phyloP scores from a whole-genome alignment of 2,113 vertebrate species.

The Equus quagga region DNA sequence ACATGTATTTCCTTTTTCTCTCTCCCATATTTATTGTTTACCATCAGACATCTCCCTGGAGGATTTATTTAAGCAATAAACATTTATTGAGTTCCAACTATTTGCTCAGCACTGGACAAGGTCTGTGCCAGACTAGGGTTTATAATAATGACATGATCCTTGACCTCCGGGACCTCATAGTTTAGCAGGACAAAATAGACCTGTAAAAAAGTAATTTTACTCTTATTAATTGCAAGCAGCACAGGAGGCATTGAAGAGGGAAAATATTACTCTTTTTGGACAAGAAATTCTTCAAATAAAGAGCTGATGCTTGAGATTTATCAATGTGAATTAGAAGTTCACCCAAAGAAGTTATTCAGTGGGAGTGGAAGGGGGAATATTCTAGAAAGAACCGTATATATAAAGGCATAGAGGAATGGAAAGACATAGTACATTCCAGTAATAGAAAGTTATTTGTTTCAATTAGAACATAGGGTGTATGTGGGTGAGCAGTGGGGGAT shows the following conservation, averaged over 20 bases:
- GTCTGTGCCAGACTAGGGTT: constrained; percentile 45
- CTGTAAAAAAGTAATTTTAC: constrained; percentile 39
- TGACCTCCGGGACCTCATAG: constrained; percentile 31
- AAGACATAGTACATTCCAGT: not conserved
- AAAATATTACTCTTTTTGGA: not conserved
- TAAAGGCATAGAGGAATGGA: not conserved
- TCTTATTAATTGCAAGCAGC: not conserved
- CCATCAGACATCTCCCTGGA: constrained; percentile 23
- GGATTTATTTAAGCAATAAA: constrained; percentile 71
- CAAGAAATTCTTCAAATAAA: constrained; percentile 14
- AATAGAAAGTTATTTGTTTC: not conserved
- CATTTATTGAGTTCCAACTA: constrained; percentile 59
- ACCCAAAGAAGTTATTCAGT: not conserved
- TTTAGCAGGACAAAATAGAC: not conserved
- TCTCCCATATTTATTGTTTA: constrained; percentile 15
- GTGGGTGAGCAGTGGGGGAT: not conserved
- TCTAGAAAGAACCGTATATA: not conserved
- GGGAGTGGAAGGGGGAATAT: not conserved
- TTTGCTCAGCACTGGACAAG: constrained; percentile 64
- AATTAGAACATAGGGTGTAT: not conserved
- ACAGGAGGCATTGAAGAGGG: not conserved
- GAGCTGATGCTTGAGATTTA: not conserved
- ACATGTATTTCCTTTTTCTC: not conserved
- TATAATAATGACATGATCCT: constrained; percentile 48
- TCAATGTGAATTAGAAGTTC: not conserved